Conservation (phyloP, 2,797 vertebrate species). For the Pagetopsis macropterus region DNA sequence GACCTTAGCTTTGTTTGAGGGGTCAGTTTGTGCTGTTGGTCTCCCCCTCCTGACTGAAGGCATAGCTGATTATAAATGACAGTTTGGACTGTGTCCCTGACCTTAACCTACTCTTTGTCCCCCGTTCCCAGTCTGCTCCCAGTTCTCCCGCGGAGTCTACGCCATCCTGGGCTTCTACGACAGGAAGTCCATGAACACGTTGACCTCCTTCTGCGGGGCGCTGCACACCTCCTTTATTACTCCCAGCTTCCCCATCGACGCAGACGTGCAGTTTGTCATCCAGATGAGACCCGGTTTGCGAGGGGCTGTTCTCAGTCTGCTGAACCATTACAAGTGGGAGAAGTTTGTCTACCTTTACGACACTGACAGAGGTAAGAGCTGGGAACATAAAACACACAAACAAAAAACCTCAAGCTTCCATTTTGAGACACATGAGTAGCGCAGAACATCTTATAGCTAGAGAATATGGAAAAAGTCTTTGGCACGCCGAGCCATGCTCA, state of each 20-base stretch:
- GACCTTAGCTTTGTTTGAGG: not conserved
- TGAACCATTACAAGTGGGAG: slow-evolving; percentile 96
- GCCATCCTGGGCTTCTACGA: slow-evolving; percentile 99
- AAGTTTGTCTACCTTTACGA: slow-evolving; percentile 98
- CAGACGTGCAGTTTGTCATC: slow-evolving; percentile 97
- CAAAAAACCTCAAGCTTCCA: slow-evolving; percentile 14
- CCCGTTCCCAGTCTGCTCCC: slow-evolving; percentile 92
- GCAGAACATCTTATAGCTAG: slow-evolving; percentile 18
- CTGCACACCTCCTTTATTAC: slow-evolving; percentile 98
- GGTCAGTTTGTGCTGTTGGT: not conserved
- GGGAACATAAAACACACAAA: slow-evolving; percentile 4
- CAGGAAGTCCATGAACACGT: slow-evolving; percentile 98
- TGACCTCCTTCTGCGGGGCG: slow-evolving; percentile 97
- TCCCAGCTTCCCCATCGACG: slow-evolving; percentile 94
- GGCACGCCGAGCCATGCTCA: slow-evolving; percentile 18
- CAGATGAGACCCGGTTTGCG: slow-evolving; percentile 95
- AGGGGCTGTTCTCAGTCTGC: slow-evolving; percentile 90
- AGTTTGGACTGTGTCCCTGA: slow-evolving; percentile 37
- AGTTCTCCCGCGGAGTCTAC: slow-evolving; percentile 98
- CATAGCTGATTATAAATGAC: slow-evolving; percentile 16
- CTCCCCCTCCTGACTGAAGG: not conserved
- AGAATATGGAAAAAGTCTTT: slow-evolving; percentile 36
- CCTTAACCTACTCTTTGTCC: slow-evolving; percentile 55
- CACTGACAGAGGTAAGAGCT: slow-evolving; percentile 93
- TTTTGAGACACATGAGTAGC: not conserved